A percentile compares a stretch with the other conserved stretches of the same genome.
Conservation (phyloP, 2,797 vertebrate genomes). For the Gadopsis marmoratus region DNA sequence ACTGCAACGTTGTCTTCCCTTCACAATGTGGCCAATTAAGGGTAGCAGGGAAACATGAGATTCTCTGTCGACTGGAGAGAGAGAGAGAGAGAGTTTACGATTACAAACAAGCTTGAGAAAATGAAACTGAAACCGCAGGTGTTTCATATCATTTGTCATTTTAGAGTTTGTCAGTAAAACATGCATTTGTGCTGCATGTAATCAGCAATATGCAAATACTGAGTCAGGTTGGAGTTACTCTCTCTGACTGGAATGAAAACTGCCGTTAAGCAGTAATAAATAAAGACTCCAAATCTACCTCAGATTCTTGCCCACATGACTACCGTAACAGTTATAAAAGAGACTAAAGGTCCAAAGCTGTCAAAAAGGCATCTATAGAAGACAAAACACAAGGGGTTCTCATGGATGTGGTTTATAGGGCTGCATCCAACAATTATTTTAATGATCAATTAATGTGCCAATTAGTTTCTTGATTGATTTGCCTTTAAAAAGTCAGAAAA, state of each 20-base stretch:
- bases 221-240: constrained; percentile 52
- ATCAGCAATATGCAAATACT: constrained; percentile 67
- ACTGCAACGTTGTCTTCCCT: constrained; percentile 45
- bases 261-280: constrained; percentile 60
- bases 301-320: neutral
- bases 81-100: constrained; percentile 41
- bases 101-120: constrained; percentile 54
- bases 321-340: neutral
- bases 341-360: constrained; percentile 3
- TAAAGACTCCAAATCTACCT: constrained; percentile 23
- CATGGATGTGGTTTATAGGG: neutral
- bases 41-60: constrained; percentile 50
- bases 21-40: constrained; percentile 64
- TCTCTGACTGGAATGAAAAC: constrained; percentile 54
- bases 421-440: neutral
- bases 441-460: neutral
- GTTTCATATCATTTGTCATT: constrained; percentile 70
- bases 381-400: neutral
- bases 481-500: neutral
- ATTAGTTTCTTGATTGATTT: neutral
- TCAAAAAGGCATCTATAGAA: constrained; percentile 1
- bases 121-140: constrained; percentile 56
- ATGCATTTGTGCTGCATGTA: constrained; percentile 58
- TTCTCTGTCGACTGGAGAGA: constrained; percentile 29
- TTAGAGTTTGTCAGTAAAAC: constrained; percentile 53